Evolutionary conservation across 1,140 invertebrate species (phyloP), one percentile per base, ranked within the genome.

Genomic region (Anoplophora glabripennis): DNA sequence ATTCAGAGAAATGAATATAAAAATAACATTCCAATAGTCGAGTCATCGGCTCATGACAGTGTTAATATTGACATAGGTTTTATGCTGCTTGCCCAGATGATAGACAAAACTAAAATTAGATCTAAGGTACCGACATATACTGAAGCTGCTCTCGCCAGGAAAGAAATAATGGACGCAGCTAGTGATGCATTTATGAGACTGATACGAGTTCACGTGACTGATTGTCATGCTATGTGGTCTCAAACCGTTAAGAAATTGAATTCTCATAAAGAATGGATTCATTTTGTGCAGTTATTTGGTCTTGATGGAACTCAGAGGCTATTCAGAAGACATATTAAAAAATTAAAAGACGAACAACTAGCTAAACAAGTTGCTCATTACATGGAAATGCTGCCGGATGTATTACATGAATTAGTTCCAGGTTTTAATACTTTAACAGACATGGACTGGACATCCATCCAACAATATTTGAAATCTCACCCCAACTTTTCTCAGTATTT

Each of bases 11-110:
- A 96, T 76, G 95, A 98, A 76, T 96, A 94, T 72, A 95, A 94
- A 74, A 86, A 87, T 57, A 81, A 83, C 61, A 92, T 98, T 65
- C 86, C 90, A 0, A 79, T 98, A 41, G 87, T 99, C 35, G 96
- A 98, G 81, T 96, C 94, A 0, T 98, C 94, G 10, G 89, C 95
- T 7, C 94, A 98, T 71, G 92, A 97, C 72, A 98, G 96, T 76
- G 93, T 99, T 45, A 99, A 99, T 77, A 90, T 98, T 12, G 96
- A 98, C 73, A 78, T 92, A 60, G 92, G 95, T 7, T 98, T 98
- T 77, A 84, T 98, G 70, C 82, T 93, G 44, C 76, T 98, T 33
- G 94, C 94, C 17, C 94, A 98, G 77, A 85, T 96, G 75, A 88
- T 97, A 58, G 95, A 98, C 75, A 81, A 86, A 21, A 83, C 81